Base-by-base conservation (phyloP, 1,140 invertebrate species). In the Neotoxoptera formosana region DNA sequence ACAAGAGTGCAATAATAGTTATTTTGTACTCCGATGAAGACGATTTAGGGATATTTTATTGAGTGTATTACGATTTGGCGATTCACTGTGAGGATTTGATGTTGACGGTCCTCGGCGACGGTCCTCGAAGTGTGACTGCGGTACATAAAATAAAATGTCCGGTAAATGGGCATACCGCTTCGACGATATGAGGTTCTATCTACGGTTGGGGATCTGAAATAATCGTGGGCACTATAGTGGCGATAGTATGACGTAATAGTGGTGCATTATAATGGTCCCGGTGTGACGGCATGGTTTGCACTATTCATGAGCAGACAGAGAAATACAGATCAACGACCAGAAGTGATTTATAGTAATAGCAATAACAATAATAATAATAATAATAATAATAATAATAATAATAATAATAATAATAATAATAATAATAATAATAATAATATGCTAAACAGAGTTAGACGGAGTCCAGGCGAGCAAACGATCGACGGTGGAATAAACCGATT, bases 1-100 rank as follows among this genome's bases (percentile, higher is more conserved):
- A n/a, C 0, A 0, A n/a, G 6, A 6, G 7, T n/a, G 17, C 14
- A 17, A 34, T 6, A 76, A n/a, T n/a, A 76, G n/a, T n/a, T 17
- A 67, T n/a, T 17, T 67, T n/a, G 0, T 17, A 67, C 4, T n/a
- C 30, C 0, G 3, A 0, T 6, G 0, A 67, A n/a, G 14, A 67
- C 0, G 4, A 67, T 30, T n/a, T 25, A 60, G 25, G 9, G 8
- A 67, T 67, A 25, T 67, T n/a, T 30, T 4, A 60, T 8, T 30
- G 25, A 60, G 11, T 30, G 11, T 60, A 67, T 6, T 6, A 67
- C 30, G 30, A n/a, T n/a, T n/a, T n/a, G n/a, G n/a, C n/a, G n/a
- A n/a, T n/a, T n/a, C n/a, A n/a, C n/a, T n/a, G n/a, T n/a, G n/a
- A n/a, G n/a, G n/a, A n/a, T n/a, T n/a, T n/a, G n/a, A n/a, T n/a